These are phyloP conservation scores for Chymomyza costata DNA, from an alignment of 1,140 invertebrate species.

Conservation along the genomic window DNA sequence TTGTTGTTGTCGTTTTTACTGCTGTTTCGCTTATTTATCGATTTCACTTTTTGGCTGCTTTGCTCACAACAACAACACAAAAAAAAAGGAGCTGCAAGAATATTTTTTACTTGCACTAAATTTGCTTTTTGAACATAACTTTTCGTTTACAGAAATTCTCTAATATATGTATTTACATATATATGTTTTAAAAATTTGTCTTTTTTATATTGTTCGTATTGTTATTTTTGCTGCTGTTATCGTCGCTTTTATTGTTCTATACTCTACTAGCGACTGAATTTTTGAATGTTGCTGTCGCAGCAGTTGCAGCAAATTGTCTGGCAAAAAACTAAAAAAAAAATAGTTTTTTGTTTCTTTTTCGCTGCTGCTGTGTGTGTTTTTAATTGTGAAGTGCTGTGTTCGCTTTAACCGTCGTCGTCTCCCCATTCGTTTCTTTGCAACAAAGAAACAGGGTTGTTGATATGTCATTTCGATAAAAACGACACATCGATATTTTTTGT, in stretches of 20 bases:
- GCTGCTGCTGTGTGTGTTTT: too few relatives aligned
- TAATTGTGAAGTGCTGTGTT: too few relatives aligned
- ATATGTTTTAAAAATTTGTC: conserved; percentile 9
- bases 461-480: too few relatives aligned
- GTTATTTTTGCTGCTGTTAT: conserved; percentile 37
- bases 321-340: too few relatives aligned
- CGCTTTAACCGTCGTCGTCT: too few relatives aligned
- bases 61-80: conserved; percentile 27
- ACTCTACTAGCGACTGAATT: too few relatives aligned
- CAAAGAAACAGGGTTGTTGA: too few relatives aligned
- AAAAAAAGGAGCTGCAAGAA: conserved; percentile 14
- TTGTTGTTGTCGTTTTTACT: conserved; percentile 22
- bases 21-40: conserved; percentile 39
- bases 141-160: too few relatives aligned
- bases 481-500: too few relatives aligned
- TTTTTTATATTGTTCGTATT: conserved; percentile 19
- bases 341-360: too few relatives aligned
- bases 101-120: conserved; percentile 10
- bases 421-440: too few relatives aligned
- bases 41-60: conserved; percentile 39
- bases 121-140: conserved; percentile 10
- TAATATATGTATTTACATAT: conserved; percentile 7
- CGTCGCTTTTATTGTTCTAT: conserved; percentile 33
- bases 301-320: not conserved
- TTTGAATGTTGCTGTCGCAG: too few relatives aligned